Evolutionary conservation across 2,888 invertebrate genomes (phyloP).

Genomic region (Conus canariensis): DNA sequence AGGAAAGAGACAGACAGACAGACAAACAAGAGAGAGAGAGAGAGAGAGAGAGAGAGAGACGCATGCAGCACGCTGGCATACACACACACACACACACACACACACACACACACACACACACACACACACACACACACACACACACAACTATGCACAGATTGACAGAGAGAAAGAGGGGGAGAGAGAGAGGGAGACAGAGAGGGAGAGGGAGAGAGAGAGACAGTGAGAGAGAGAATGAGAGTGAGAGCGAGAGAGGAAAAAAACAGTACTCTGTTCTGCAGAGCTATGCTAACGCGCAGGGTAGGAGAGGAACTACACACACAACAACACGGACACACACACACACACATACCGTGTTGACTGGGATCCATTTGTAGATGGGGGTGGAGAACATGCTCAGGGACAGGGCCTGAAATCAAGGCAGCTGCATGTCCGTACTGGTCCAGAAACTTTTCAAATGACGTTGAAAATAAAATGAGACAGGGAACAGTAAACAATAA

Average conservation of each 20-base stretch:
- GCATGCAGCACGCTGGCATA: too few relatives aligned
- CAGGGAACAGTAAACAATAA: too few relatives aligned
- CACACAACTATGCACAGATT: neutral
- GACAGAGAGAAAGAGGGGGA: neutral
- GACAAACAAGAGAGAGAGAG: slow-evolving; percentile 56
- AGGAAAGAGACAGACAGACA: neutral
- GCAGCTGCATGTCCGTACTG: neutral
- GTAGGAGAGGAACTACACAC: neutral
- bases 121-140: too few relatives aligned
- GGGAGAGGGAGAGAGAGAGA: too few relatives aligned
- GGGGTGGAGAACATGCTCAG: slow-evolving; percentile 73
- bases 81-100: too few relatives aligned
- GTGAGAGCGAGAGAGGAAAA: too few relatives aligned
- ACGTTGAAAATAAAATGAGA: too few relatives aligned
- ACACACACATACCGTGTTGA: slow-evolving; percentile 67
- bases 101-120: slow-evolving; percentile 7
- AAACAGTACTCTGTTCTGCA: too few relatives aligned
- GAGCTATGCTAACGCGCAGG: too few relatives aligned
- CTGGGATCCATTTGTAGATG: slow-evolving; percentile 72
- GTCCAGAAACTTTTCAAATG: neutral
- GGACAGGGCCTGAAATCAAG: slow-evolving; percentile 66
- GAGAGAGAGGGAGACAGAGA: too few relatives aligned
- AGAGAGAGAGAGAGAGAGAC: too few relatives aligned
- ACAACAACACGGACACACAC: neutral
- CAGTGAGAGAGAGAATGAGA: too few relatives aligned